phyloP scores from a whole-genome alignment of 2,888 invertebrate species.

The Aleiodes alternator region DNA sequence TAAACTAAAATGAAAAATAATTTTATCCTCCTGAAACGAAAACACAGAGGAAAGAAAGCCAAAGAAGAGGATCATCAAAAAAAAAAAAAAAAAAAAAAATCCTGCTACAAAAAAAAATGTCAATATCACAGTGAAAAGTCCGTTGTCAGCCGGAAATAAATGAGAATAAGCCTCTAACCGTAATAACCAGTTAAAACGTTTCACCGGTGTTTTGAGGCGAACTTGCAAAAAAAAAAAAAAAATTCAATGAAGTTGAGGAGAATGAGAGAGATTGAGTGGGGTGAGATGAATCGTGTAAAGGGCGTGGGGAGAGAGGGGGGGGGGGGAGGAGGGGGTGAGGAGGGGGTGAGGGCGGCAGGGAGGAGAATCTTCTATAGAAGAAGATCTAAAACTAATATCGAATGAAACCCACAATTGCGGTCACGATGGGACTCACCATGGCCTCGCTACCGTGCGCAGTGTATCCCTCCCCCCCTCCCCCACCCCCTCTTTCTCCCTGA shows the following conservation, averaged over 20 bases:
- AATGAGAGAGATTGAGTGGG: conserved; percentile 39
- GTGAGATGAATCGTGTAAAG: conserved; percentile 38
- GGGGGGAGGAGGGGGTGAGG: too few relatives aligned
- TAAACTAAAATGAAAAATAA: conserved; percentile 16
- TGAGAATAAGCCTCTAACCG: conserved; percentile 63
- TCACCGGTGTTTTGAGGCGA: conserved; percentile 56
- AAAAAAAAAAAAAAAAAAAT: too few relatives aligned
- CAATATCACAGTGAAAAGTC: conserved; percentile 46
- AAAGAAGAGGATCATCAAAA: too few relatives aligned
- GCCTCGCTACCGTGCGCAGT: conserved; percentile 52
- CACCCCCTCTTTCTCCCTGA: conserved; percentile 34
- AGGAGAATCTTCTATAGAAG: conserved; percentile 33
- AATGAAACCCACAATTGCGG: conserved; percentile 71
- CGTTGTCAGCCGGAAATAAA: conserved; percentile 46
- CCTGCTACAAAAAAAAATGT: background rate
- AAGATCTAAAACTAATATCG: conserved; percentile 73
- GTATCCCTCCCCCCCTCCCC: conserved; percentile 6
- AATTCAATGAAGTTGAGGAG: conserved; percentile 24
- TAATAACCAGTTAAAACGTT: conserved; percentile 71
- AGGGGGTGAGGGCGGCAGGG: too few relatives aligned
- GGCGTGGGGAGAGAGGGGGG: conserved; percentile 11
- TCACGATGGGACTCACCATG: conserved; percentile 57
- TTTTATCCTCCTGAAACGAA: background rate
- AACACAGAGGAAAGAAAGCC: too few relatives aligned
- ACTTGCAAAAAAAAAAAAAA: conserved; percentile 35